Base-by-base conservation (phyloP, 2,888 invertebrate genomes). In the Aporophyla nigra region DNA sequence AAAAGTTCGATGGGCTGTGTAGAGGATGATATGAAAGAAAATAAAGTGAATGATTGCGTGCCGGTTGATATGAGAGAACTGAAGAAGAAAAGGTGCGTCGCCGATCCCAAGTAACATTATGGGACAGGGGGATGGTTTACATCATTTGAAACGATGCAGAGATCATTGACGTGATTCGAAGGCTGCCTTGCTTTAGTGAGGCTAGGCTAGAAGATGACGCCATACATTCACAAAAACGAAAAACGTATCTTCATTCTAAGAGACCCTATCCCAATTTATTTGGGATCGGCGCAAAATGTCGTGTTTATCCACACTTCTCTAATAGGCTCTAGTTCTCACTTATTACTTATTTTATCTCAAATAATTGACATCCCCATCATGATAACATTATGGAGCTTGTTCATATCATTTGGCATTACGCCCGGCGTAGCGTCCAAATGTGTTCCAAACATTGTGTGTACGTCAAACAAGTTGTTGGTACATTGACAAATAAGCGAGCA, bases 401-500 rank as follows among this genome's bases (percentile, higher is more conserved):
- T 59, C 53, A 59, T 46, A 80, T 61, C 40, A 80, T 73, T 76
- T 80, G 59, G 73, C 59, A 40, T 49, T 16, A 80, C 24, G 81
- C 76, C 59, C 46, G 53, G 73, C 6, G 40, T 46, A 33, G 10
- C 21, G 53, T 61, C 33, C 33, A 61, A 61, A 40, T 61, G 46
- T 27, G 46, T 33, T 53, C 21, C 59, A 73, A 49, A 14, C 46
- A 61, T 49, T 76, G 80, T 80, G 16, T 43, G 80, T 33, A 0
- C 21, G 53, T 80, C 59, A 46, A 73, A 80, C 46, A 80, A 72
- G 73, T 80, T 76, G 51, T 80, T 72, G 19, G 46, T 80, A 76
- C 46, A 80, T 61, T 53, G 33, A 61, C 4, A 61, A 73, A 43
- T 51, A 56, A 58, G 40, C 40, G 9, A 53, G 51, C 19, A 59